These are phyloP conservation scores for Chitala chitala DNA, from an alignment of 2,113 vertebrate genomes.

Conservation along the genomic window DNA sequence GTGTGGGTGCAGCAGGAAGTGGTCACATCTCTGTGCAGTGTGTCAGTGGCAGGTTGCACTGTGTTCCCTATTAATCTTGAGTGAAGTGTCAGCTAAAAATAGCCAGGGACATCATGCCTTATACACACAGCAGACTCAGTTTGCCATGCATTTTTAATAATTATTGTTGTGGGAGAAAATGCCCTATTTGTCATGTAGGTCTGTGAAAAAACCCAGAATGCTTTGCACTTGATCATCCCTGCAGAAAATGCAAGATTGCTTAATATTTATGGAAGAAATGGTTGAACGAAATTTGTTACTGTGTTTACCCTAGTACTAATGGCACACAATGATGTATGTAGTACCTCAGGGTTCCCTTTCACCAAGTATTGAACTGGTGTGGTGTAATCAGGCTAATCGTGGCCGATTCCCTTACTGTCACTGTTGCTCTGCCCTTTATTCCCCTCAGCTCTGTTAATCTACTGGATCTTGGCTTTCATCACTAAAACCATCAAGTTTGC, in stretches of 20 bases:
- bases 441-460: conserved; percentile 79
- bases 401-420: too few species aligned
- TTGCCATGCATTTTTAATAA: neutral
- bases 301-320: neutral
- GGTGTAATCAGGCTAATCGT: too few species aligned
- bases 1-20: too few species aligned
- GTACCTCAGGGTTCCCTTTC: neutral
- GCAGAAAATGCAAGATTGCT: neutral
- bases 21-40: neutral
- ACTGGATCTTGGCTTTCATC: conserved; percentile 90
- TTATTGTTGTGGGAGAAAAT: neutral
- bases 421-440: conserved; percentile 13
- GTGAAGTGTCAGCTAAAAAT: conserved; percentile 15
- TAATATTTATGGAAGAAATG: too few species aligned
- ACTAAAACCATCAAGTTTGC: conserved; percentile 96
- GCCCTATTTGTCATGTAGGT: neutral
- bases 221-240: neutral
- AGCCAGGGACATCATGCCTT: neutral
- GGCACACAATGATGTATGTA: neutral
- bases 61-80: neutral
- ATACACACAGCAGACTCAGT: neutral
- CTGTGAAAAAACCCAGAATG: neutral
- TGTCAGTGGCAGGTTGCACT: neutral
- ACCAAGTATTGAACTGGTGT: too few species aligned
- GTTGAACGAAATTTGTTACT: too few species aligned